These are phyloP conservation scores for Elgonia sp. DNA, from an alignment of 2,888 invertebrate species.

Conservation along the genomic window DNA sequence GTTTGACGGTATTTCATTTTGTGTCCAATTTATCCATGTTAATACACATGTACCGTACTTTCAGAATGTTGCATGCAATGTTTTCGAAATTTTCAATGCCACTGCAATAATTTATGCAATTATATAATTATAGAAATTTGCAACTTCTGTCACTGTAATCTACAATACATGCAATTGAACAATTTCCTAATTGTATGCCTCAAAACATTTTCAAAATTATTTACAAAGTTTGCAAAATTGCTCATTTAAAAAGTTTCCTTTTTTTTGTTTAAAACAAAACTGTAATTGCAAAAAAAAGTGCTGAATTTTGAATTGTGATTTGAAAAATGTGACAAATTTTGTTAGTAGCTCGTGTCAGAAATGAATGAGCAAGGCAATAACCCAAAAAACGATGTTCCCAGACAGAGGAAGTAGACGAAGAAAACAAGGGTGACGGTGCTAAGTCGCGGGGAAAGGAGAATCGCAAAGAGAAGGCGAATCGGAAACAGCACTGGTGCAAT, in stretches of 20 bases:
- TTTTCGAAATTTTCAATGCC: slow-evolving; percentile 24
- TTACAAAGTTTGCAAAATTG: too few relatives aligned
- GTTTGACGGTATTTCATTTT: slow-evolving; percentile 14
- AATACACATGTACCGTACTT: not conserved
- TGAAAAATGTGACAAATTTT: not conserved
- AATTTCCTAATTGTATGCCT: too few relatives aligned
- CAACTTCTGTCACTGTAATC: not conserved
- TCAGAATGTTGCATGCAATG: slow-evolving; percentile 9
- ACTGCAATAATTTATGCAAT: not conserved
- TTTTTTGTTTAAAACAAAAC: too few relatives aligned
- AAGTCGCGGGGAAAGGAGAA: slow-evolving; percentile 1
- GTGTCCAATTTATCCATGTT: slow-evolving; percentile 6
- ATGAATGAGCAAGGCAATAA: slow-evolving; percentile 36
- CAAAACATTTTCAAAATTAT: too few relatives aligned
- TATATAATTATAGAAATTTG: slow-evolving; percentile 14
- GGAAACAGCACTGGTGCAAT: too few relatives aligned
- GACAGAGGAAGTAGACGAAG: slow-evolving; percentile 21
- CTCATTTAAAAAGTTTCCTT: too few relatives aligned
- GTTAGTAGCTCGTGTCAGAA: slow-evolving; percentile 10
- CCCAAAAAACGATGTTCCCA: slow-evolving; percentile 24
- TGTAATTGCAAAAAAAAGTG: not conserved
- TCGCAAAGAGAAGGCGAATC: too few relatives aligned
- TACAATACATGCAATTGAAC: too few relatives aligned
- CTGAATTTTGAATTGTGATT: not conserved
- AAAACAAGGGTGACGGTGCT: slow-evolving; percentile 29